Evolutionary conservation across 2,113 vertebrate species (phyloP), one percentile per base, ranked within the genome.

Genomic region (Entelurus aequoreus): DNA sequence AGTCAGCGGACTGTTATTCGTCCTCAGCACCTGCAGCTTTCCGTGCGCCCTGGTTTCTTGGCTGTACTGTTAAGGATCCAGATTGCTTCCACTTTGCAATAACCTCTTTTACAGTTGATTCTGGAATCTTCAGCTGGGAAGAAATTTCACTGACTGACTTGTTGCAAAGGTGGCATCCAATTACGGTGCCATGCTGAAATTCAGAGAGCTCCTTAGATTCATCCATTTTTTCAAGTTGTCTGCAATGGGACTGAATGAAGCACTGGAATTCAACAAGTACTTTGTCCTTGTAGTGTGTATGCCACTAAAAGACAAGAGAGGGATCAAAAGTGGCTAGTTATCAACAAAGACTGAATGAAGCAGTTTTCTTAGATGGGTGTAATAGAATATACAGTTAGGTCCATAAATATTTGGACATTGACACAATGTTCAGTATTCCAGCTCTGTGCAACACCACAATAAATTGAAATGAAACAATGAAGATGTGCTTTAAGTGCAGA

Each of bases 161-260:
- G 55, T 57, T 19, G 40, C 55, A 57, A 21, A 57, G 11, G 16
- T 57, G 55, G 55, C 55, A 57, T 21, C 55, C 55, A 13, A 57
- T 57, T 12, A 57, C 55, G 44, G 55, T 44, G 19, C 55, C 55
- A 44, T 16, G 55, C 40, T 57, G 55, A 57, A 57, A 57, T 46
- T 57, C 55, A 44, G 55, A 57, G 38, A 57, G 55, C 40, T 57
- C 55, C 19, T 57, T 44, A 42, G 55, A 44, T 57, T 57, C 5
- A 19, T 16, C n/a, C 55, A 57, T 57, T 44, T 57, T 14, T 11
- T 12, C 55, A 21, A 44, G 7, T 21, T 19, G 21, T 21, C 16
- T 5, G 54, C 54, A 56, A n/a, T 40, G 6, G 44, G 16, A n/a
- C 40, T 4, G 42, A 57, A 37, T 14, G 6, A 21, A 54, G 16